Evolutionary conservation across 2,888 invertebrate genomes (phyloP), one percentile per base, ranked within the genome.

Genomic region (Sinopyrophorus schimmeli): DNA sequence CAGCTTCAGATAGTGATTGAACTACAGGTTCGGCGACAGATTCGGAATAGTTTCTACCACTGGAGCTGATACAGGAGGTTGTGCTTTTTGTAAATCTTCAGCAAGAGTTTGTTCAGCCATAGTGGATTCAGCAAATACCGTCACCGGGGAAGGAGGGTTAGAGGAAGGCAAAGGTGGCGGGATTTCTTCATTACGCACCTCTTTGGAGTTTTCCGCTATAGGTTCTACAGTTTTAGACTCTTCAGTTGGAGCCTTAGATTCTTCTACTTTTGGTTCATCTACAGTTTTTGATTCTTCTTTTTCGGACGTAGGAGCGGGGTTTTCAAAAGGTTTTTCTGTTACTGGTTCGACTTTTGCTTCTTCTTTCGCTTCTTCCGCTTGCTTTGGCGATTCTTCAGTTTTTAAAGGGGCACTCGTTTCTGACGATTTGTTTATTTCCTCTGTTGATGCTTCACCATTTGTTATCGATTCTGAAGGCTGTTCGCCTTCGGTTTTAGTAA

Each of bases 81-180:
- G 42, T 24, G 40, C 53, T 21, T 46, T 47, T 34, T 40, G 32
- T 18, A 17, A 26, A 9, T 11, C 28, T 6, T 28, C 21, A 44
- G 48, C 53, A 34, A 59, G 52, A 43, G 57, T 54, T 39, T 59
- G 56, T 47, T 59, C 72, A 70, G 82, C 82, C 80, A 82, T 82
- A 57, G 82, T 82, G 69, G 80, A 80, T 69, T 81, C 82, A 72
- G 85, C 86, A 74, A 86, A 86, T 64, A 83, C 83, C 72, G 81
- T 83, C 76, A 86, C 83, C 75, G 84, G 84, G 67, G 84, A 84
- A 63, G 86, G 86, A 71, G 86, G 86, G 69, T 84, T 84, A 70
- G 82, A 83, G 70, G 82, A 80, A 61, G 86, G 86, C 69, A 86
- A 80, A 64, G 86, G 84, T 70, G 85, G 86, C 74, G 86, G 86